phyloP scores from a whole-genome alignment of 2,113 vertebrate genomes.

The Protobothrops flavoviridis region DNA sequence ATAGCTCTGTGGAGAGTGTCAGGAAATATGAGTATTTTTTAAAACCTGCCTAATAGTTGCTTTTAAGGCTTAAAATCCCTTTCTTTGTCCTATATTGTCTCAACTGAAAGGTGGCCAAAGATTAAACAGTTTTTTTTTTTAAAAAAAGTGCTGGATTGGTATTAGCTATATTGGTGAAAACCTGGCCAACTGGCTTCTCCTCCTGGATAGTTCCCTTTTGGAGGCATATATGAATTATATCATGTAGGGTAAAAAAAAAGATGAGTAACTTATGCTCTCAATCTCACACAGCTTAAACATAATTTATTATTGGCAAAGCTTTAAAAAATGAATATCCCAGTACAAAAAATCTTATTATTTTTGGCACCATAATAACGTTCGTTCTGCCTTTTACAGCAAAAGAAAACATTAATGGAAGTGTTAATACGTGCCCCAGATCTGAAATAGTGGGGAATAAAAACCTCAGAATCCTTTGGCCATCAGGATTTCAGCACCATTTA shows the following conservation, averaged over 20 bases:
- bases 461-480: neutral
- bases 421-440: neutral
- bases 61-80: neutral
- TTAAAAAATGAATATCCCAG: neutral
- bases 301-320: neutral
- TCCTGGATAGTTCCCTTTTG: neutral
- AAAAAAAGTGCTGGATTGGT: neutral
- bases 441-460: constrained; percentile 22
- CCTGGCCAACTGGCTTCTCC: neutral
- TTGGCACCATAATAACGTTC: constrained; percentile 15
- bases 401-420: constrained; percentile 33
- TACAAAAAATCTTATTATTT: constrained; percentile 9
- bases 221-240: neutral
- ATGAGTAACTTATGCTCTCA: neutral
- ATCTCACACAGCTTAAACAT: neutral
- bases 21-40: neutral
- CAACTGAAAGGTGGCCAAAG: neutral
- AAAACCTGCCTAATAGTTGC: neutral
- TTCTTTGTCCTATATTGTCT: neutral
- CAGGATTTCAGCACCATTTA: constrained; percentile 21
- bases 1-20: neutral
- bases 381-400: constrained; percentile 16
- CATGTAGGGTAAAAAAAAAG: neutral
- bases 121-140: neutral
- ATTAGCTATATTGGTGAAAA: neutral